Percentiles rank a stretch among this genome's conserved stretches.
phyloP scores from a whole-genome alignment of 2,113 vertebrate species.

The Rana temporaria region DNA sequence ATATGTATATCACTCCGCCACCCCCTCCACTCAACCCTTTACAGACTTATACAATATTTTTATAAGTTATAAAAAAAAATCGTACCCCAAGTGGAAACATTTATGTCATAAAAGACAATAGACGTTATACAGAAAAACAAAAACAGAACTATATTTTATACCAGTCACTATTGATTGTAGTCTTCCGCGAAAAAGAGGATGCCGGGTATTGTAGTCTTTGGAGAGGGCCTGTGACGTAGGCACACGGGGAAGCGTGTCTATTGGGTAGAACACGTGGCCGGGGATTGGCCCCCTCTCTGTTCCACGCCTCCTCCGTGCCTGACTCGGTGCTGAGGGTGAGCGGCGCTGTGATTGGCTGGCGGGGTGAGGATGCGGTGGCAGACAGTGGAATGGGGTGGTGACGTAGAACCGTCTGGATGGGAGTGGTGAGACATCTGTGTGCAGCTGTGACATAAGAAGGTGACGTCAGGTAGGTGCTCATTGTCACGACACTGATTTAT shows the following conservation, averaged over 20 bases:
- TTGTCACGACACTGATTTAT: background rate
- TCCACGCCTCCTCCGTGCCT: background rate
- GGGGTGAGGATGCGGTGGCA: background rate
- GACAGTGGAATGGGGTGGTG: background rate
- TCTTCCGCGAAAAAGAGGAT: background rate
- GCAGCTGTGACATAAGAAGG: background rate
- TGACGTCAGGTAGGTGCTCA: conserved; percentile 34
- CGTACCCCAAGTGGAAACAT: too few relatives aligned
- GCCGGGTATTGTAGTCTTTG: conserved; percentile 25
- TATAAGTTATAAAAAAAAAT: too few relatives aligned
- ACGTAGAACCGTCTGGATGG: conserved; percentile 6
- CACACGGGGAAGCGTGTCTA: background rate
- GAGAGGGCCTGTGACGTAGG: background rate
- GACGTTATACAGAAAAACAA: background rate
- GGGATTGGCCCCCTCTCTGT: background rate
- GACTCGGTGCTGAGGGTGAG: background rate
- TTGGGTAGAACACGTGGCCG: background rate
- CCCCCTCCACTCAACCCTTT: background rate
- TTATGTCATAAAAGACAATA: background rate
- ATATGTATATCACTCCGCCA: background rate
- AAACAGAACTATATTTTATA: background rate
- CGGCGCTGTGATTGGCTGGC: background rate
- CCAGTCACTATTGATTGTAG: background rate
- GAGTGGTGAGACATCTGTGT: conserved; percentile 3
- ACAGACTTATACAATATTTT: background rate